Evolutionary conservation across 2,888 invertebrate genomes (phyloP).

Genomic region (Hydriomena furcata): DNA sequence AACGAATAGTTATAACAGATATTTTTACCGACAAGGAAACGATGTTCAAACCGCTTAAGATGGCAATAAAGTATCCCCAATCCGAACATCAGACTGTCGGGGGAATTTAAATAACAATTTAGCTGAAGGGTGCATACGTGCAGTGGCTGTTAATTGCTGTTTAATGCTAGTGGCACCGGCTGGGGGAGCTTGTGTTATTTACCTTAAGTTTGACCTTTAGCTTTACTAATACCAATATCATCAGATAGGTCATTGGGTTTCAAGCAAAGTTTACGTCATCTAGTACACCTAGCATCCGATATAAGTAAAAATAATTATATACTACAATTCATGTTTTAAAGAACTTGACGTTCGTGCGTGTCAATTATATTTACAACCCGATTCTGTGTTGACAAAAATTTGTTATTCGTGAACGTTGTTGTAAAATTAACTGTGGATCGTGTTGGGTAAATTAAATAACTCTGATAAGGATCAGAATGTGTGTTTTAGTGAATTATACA

Average conservation of each 20-base stretch:
- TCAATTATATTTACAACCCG: conserved; percentile 50
- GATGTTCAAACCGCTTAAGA: conserved; percentile 13
- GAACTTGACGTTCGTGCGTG: conserved; percentile 43
- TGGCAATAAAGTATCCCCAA: conserved; percentile 39
- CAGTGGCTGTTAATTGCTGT: conserved; percentile 70
- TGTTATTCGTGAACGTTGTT: conserved; percentile 52
- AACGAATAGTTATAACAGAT: neutral
- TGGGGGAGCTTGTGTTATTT: conserved; percentile 4
- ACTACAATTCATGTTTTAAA: conserved; percentile 25
- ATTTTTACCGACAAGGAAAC: conserved; percentile 5
- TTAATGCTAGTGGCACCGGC: conserved; percentile 46
- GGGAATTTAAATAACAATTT: conserved; percentile 75
- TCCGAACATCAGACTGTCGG: conserved; percentile 31
- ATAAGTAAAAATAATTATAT: neutral
- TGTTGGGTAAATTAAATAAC: conserved; percentile 63
- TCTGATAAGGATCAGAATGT: conserved; percentile 49
- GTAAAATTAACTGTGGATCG: conserved; percentile 46
- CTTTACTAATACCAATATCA: too few species aligned
- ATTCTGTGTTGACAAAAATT: conserved; percentile 62
- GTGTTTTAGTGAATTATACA: conserved; percentile 26
- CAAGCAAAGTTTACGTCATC: too few species aligned
- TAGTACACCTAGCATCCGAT: neutral
- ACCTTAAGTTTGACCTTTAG: neutral
- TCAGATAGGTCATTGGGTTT: too few species aligned
- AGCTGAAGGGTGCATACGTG: conserved; percentile 57